Evolutionary conservation across 2,888 invertebrate genomes (phyloP).

Genomic region (Heteromyza rotundicornis): DNA sequence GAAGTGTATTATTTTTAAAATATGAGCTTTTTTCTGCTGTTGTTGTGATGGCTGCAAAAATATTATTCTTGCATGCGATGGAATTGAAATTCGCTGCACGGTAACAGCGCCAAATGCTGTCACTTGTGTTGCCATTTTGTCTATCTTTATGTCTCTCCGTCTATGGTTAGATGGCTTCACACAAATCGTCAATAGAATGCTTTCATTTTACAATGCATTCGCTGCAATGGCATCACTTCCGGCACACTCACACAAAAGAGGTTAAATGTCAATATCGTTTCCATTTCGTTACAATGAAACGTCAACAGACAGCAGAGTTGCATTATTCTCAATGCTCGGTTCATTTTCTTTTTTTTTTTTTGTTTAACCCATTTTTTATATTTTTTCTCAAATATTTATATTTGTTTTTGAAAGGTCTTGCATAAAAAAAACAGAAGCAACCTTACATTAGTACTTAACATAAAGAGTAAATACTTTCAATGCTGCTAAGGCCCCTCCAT

Average conservation of each 20-base stretch:
- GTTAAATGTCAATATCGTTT: conserved; percentile 4
- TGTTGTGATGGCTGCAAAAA: neutral
- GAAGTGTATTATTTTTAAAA: too few species aligned
- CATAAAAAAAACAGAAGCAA: too few species aligned
- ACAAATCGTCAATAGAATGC: conserved; percentile 3
- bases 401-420: too few species aligned
- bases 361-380: too few species aligned
- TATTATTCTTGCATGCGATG: neutral
- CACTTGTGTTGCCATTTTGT: conserved; percentile 3
- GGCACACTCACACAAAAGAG: neutral
- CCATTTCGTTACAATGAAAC: neutral
- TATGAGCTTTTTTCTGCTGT: too few species aligned
- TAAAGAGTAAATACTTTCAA: too few species aligned
- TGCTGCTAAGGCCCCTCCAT: too few species aligned
- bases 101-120: neutral
- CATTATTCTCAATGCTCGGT: too few species aligned
- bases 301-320: too few species aligned
- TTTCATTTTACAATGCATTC: neutral
- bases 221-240: neutral
- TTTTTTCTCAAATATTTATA: too few species aligned
- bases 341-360: too few species aligned
- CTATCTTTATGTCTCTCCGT: neutral
- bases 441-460: too few species aligned
- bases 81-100: neutral
- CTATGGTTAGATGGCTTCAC: neutral